These are phyloP conservation scores for Echinometra lucunter DNA, from an alignment of 53 echinoderm and acorn worm species.

Conservation along the genomic window DNA sequence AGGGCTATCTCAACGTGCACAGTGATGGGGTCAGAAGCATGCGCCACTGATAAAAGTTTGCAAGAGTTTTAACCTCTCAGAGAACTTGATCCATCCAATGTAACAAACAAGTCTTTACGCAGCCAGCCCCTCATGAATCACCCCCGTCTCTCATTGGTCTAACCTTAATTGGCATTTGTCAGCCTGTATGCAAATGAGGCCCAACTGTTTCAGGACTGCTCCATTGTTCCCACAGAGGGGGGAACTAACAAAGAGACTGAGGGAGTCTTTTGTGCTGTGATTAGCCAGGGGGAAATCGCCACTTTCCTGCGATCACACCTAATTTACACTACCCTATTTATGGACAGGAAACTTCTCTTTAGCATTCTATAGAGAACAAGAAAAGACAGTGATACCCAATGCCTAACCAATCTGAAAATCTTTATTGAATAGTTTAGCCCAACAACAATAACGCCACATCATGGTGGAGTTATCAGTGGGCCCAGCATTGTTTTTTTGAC, in stretches of 20 bases:
- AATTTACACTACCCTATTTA: conserved; percentile 61
- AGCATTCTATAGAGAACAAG: conserved; percentile 41
- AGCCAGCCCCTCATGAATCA: conserved; percentile 68
- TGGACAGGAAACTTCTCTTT: conserved; percentile 64
- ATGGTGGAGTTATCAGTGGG: background rate
- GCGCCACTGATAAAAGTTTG: conserved; percentile 60
- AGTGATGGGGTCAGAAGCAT: conserved; percentile 16
- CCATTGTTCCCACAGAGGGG: conserved; percentile 60
- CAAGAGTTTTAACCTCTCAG: conserved; percentile 48
- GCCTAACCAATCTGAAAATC: background rate
- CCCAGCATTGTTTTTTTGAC: background rate
- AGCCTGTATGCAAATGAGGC: conserved; percentile 68
- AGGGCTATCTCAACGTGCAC: background rate
- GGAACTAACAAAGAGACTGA: background rate
- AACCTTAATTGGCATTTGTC: conserved; percentile 70
- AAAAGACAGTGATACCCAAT: conserved; percentile 37
- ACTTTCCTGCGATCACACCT: conserved; percentile 61
- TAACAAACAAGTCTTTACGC: conserved; percentile 33
- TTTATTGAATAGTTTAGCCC: background rate
- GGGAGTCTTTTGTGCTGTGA: conserved; percentile 40
- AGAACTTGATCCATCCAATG: background rate
- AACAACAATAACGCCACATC: background rate
- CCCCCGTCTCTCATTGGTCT: conserved; percentile 64
- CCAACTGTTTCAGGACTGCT: conserved; percentile 65
- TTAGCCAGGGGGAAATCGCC: conserved; percentile 61